These are phyloP conservation scores for Naso thynnoides DNA, from an alignment of 2,797 vertebrate genomes.

Conservation along the genomic window DNA sequence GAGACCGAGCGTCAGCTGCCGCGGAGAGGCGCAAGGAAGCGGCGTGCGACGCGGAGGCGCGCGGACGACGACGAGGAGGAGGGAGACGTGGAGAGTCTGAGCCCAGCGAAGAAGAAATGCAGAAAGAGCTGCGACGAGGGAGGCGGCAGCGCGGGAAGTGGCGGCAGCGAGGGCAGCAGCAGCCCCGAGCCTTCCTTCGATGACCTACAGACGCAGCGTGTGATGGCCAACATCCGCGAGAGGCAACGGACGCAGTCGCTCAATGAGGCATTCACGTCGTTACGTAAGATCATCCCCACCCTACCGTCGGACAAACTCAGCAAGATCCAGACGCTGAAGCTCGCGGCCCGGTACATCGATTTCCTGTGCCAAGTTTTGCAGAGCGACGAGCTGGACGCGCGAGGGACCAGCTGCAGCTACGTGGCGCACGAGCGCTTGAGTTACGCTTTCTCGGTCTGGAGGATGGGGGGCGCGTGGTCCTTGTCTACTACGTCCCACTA, in stretches of 20 bases:
- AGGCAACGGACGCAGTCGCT: slow-evolving; percentile 96
- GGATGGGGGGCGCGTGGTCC: slow-evolving; percentile 98
- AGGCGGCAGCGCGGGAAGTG: slow-evolving; percentile 87
- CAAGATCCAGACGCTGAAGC: slow-evolving; percentile 98
- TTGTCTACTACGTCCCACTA: slow-evolving; percentile 95
- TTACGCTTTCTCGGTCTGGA: slow-evolving; percentile 99
- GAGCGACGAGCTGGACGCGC: slow-evolving; percentile 97
- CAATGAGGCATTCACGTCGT: slow-evolving; percentile 96
- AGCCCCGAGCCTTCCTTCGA: slow-evolving; percentile 90
- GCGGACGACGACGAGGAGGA: slow-evolving; percentile 57
- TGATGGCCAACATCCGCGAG: slow-evolving; percentile 98
- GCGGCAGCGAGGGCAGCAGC: slow-evolving; percentile 79
- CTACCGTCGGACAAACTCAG: slow-evolving; percentile 98
- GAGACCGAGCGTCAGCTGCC: slow-evolving; percentile 88
- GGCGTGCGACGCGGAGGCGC: slow-evolving; percentile 70
- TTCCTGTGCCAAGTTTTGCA: slow-evolving; percentile 97
- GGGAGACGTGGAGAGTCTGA: slow-evolving; percentile 52
- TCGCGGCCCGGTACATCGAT: slow-evolving; percentile 97
- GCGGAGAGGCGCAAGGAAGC: slow-evolving; percentile 78
- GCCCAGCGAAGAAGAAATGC: slow-evolving; percentile 78
- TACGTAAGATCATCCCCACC: slow-evolving; percentile 97
- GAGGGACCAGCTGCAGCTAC: slow-evolving; percentile 97
- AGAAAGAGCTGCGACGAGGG: slow-evolving; percentile 85
- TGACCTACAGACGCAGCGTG: slow-evolving; percentile 95
- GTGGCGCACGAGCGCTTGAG: slow-evolving; percentile 97